Base-by-base conservation (phyloP, 2,113 vertebrate species). In the Nannobrachium achirus region DNA sequence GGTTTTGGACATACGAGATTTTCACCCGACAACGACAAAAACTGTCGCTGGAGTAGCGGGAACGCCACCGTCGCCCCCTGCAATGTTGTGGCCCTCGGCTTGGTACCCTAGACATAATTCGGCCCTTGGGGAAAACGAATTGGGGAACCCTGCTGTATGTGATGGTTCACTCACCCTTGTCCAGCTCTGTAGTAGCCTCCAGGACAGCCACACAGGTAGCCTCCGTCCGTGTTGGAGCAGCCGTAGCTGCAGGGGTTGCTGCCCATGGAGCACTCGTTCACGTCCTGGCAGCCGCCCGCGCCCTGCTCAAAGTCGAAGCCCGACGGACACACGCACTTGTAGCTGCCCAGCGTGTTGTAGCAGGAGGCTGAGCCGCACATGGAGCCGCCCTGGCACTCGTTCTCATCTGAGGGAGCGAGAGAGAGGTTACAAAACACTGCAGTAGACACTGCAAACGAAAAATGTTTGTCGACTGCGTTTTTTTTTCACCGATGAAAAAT, bases 331-430 rank as follows among this genome's bases (percentile, higher is more conserved):
- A 97, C 86, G 0, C 96, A 98, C 88, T 93, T 96, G 92, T 88
- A 98, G 87, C 97, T 95, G 8, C 97, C 97, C 78, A 98, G 91
- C 0, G 95, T 99, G 92, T 98, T 99, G 87, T 94, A 97, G 91
- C 96, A 99, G 55, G 96, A 95, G 64, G 96, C 96, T 0, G 94
- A 95, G 65, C 97, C 96, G 0, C 96, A 98, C 73, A 93, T 65
- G 0, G 89, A 64, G 5, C 91, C 91, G 1, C 83, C 91, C 46
- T 92, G 87, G 66, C 96, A 99, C 88, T 98, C 97, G 0, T 99
- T 98, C 78, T 98, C 94, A 16, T 98, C 96, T 98, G 85, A 1
- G 18, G 7, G 15, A 16, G 25, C 18, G 39, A 10, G 16, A 39
- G 2, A 15, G 2, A 48, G 13, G 25, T 33, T 33, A 33, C 25